phyloP scores from a whole-genome alignment of 2,888 invertebrate genomes.

The Noctuana brunneofusca region DNA sequence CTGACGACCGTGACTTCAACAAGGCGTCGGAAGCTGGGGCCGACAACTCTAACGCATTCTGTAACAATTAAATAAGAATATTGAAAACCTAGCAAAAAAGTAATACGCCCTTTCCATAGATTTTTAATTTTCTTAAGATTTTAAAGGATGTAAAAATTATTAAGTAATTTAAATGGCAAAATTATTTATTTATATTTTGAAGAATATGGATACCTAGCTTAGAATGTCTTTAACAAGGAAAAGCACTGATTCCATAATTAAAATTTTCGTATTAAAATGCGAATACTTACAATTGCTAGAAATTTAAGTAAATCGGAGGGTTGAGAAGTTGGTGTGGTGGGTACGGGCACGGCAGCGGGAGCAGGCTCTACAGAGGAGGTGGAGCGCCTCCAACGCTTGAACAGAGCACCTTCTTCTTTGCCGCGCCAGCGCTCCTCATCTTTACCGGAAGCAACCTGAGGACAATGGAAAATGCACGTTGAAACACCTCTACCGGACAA shows the following conservation, averaged over 20 bases:
- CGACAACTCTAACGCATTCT: constrained; percentile 96
- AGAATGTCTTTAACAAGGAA: neutral
- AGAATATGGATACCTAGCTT: too few species aligned
- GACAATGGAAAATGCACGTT: constrained; percentile 70
- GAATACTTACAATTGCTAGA: constrained; percentile 89
- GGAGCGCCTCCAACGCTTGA: constrained; percentile 74
- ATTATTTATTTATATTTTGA: neutral
- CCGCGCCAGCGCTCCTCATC: constrained; percentile 76
- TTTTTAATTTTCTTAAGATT: too few species aligned
- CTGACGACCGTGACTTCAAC: constrained; percentile 86
- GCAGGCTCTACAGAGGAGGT: constrained; percentile 58
- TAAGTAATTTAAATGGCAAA: neutral
- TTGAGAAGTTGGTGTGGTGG: constrained; percentile 55
- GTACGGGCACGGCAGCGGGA: constrained; percentile 50
- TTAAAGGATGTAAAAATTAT: neutral
- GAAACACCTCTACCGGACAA: constrained; percentile 58
- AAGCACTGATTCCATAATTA: neutral
- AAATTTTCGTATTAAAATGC: neutral
- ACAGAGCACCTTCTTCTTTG: constrained; percentile 73
- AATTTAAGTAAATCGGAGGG: constrained; percentile 85
- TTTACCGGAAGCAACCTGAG: constrained; percentile 79
- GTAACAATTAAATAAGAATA: constrained; percentile 59
- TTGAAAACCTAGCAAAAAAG: constrained; percentile 76
- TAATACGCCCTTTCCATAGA: too few species aligned
- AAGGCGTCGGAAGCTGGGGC: constrained; percentile 95